Evolutionary conservation across 2,888 invertebrate genomes (phyloP).

Genomic region (Stegophylla sp.): DNA sequence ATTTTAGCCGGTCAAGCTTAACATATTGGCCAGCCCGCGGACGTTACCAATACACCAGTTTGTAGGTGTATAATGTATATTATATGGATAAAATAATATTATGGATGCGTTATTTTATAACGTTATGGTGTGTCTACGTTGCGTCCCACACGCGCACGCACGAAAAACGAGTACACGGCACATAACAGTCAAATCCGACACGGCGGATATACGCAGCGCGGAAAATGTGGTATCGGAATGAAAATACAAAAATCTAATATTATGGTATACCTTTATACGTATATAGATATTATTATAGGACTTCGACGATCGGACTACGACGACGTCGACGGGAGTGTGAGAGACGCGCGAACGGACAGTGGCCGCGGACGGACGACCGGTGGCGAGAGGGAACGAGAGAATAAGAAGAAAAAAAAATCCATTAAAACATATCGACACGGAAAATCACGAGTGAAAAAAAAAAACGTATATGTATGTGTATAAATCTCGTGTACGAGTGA

Average conservation of each 20-base stretch:
- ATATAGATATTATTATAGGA: not conserved
- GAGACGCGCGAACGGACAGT: not conserved
- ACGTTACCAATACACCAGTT: no score
- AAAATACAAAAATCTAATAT: constrained; percentile 20
- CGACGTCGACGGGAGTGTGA: constrained; percentile 8
- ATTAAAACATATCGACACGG: constrained; percentile 58
- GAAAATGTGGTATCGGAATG: constrained; percentile 37
- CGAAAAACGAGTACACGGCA: constrained; percentile 21
- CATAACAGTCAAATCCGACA: constrained; percentile 42
- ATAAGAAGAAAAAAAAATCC: constrained; percentile 51
- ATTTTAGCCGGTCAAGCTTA: no score
- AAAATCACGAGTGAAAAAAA: constrained; percentile 47
- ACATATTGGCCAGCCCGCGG: no score
- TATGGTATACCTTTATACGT: not conserved
- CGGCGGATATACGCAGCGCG: constrained; percentile 25
- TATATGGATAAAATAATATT: no score
- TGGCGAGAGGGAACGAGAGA: not conserved
- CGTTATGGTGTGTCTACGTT: not conserved
- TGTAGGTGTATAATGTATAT: no score
- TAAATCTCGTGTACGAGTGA: not conserved
- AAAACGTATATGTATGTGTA: not conserved
- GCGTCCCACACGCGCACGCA: not conserved
- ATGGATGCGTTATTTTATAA: not conserved
- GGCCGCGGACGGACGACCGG: not conserved
- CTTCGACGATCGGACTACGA: not conserved